A percentile compares a stretch with the other conserved stretches of the same genome.
Evolutionary conservation across 37 sponge, comb jelly and placozoan species (phyloP).

Genomic region (Cliona cf. orientalis): DNA sequence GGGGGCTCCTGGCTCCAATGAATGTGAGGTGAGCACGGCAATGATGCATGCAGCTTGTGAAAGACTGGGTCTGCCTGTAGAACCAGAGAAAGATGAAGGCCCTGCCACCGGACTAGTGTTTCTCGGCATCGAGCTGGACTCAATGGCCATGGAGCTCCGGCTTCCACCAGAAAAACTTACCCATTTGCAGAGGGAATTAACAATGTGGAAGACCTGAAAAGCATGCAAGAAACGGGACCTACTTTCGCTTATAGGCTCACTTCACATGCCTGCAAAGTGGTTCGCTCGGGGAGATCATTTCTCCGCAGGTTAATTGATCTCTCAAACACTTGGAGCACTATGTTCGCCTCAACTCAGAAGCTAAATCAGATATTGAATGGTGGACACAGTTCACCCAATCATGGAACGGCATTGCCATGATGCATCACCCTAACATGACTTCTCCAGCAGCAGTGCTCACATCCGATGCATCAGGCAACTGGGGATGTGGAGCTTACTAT

Average conservation of each 20-base stretch:
- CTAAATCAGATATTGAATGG: too few species aligned
- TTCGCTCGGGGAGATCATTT: neutral
- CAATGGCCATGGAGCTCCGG: too few species aligned
- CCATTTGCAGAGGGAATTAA: too few species aligned
- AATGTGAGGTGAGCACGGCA: neutral
- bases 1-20: too few species aligned
- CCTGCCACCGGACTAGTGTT: too few species aligned
- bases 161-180: too few species aligned
- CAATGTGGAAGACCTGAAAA: neutral
- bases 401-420: slow-evolving; percentile 21
- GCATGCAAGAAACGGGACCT: slow-evolving; percentile 17
- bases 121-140: too few species aligned
- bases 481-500: slow-evolving; percentile 63
- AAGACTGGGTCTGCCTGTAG: too few species aligned
- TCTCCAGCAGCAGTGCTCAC: slow-evolving; percentile 49
- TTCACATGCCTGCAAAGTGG: slow-evolving; percentile 16
- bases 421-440: too few species aligned
- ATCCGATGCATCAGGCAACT: too few species aligned
- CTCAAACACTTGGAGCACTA: slow-evolving; percentile 4
- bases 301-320: slow-evolving; percentile 26
- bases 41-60: neutral
- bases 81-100: too few species aligned
- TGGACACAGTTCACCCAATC: neutral
- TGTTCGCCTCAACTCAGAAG: slow-evolving; percentile 16
- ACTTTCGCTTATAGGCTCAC: neutral